Base-by-base conservation (phyloP, 2,797 vertebrate species). In the Lagorchestes hirsutus region DNA sequence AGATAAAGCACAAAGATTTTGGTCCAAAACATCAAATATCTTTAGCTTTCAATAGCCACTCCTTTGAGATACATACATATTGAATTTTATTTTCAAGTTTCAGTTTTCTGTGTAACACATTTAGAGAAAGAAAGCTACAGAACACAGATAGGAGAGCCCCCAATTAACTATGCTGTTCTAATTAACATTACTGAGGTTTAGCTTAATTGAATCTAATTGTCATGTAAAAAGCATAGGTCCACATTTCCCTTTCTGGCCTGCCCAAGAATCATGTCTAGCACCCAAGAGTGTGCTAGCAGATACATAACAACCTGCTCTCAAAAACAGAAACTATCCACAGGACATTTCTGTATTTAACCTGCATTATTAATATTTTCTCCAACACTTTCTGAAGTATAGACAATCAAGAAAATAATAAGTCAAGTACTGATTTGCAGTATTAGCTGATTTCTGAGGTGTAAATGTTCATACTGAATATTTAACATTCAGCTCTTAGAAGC, bases 21-120 rank as follows among this genome's bases (percentile, higher is more conserved):
- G n/a, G 40, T 87, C 74, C 22, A 87, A 46, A 87, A 87, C 50
- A 87, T 87, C 24, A 50, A 96, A 54, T 92, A 94, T 59, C 82
- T 95, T 94, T 55, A 57, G 94, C 28, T 95, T 96, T 95, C 90
- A 96, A 34, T 94, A 91, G 62, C 56, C 91, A 93, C 55, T 92
- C 90, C 96, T 95, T 94, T 96, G 82, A 95, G 28, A 93, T 87
- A 87, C 40, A 93, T 82, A 82, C 74, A 50, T 28, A 87, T 87
- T 87, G 3, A 87, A 82, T 50, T 28, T 87, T 8, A 27, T 87
- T 87, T 50, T 87, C 40, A 50, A 50, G 74, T 87, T 87, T 87
- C 10, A 27, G 40, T 50, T 87, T 50, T 87, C 40, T 87, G 50
- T 40, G 27, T 87, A 50, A 46, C 40, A 87, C 22, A 4, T 50